Evolutionary conservation across 2,797 vertebrate genomes (phyloP).

Genomic region (Cyclopterus lumpus): DNA sequence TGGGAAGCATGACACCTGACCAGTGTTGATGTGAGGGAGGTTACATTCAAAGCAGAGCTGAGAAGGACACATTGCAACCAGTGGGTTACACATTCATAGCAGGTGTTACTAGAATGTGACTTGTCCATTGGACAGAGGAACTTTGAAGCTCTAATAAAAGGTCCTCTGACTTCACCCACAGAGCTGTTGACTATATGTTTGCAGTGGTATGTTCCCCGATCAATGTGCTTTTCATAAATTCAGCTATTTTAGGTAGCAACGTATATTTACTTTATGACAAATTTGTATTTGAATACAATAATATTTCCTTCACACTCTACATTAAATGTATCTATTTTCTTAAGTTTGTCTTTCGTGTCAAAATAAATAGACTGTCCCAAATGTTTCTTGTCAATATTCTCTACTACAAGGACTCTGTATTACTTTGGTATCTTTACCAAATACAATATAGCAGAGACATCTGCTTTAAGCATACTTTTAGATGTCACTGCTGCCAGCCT

Average conservation of each 20-base stretch:
- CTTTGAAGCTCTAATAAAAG: neutral
- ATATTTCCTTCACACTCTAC: neutral
- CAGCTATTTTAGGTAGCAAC: neutral
- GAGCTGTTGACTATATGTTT: neutral
- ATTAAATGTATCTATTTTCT: neutral
- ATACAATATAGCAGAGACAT: neutral
- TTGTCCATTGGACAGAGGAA: neutral
- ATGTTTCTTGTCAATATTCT: too few relatives aligned
- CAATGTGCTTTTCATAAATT: neutral
- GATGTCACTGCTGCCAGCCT: too few relatives aligned
- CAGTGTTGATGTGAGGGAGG: too few relatives aligned
- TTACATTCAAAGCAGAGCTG: too few relatives aligned
- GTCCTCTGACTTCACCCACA: neutral
- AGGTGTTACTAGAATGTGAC: too few relatives aligned
- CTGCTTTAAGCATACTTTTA: neutral
- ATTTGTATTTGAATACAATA: neutral
- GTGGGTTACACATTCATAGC: too few relatives aligned
- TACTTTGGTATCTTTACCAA: too few relatives aligned
- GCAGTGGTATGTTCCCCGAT: neutral
- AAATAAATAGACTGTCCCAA: too few relatives aligned
- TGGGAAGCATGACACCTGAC: too few relatives aligned
- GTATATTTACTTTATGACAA: neutral
- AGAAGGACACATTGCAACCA: too few relatives aligned
- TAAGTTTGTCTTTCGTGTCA: too few relatives aligned
- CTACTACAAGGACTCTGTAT: too few relatives aligned